phyloP scores from a whole-genome alignment of 2,113 vertebrate species.

The Elephantulus edwardii region DNA sequence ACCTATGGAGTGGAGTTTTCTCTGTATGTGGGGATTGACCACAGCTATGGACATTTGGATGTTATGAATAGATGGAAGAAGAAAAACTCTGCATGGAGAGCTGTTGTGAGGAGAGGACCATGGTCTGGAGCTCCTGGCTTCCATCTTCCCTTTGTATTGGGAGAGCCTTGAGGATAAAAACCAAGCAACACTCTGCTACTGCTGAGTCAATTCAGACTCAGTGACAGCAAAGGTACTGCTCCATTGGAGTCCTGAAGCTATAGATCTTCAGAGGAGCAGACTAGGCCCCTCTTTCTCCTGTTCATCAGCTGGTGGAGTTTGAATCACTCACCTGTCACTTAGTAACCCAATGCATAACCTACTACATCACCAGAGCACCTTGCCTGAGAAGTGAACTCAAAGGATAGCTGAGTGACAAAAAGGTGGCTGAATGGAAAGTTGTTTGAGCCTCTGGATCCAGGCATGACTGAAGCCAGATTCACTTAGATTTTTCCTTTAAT shows the following conservation, averaged over 20 bases:
- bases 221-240: too few species aligned
- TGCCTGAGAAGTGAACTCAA: too few species aligned
- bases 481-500: constrained; percentile 22
- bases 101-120: constrained; percentile 16
- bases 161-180: too few species aligned
- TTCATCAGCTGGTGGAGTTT: too few species aligned
- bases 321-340: too few species aligned
- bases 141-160: not conserved
- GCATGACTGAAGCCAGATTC: not conserved
- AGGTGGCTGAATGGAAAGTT: not conserved
- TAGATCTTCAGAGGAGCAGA: too few species aligned
- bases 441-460: constrained; percentile 21
- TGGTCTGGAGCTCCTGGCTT: not conserved
- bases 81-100: not conserved
- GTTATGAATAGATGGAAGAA: not conserved
- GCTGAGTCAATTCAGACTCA: too few species aligned
- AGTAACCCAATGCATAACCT: too few species aligned
- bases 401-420: constrained; percentile 21
- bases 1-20: not conserved
- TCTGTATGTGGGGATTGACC: not conserved
- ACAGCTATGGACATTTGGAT: not conserved
- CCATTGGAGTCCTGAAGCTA: too few species aligned
- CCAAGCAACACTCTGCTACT: too few species aligned
- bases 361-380: too few species aligned
- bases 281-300: too few species aligned